Conservation (phyloP, 2,113 vertebrate species). For the Nycticorax nycticorax region DNA sequence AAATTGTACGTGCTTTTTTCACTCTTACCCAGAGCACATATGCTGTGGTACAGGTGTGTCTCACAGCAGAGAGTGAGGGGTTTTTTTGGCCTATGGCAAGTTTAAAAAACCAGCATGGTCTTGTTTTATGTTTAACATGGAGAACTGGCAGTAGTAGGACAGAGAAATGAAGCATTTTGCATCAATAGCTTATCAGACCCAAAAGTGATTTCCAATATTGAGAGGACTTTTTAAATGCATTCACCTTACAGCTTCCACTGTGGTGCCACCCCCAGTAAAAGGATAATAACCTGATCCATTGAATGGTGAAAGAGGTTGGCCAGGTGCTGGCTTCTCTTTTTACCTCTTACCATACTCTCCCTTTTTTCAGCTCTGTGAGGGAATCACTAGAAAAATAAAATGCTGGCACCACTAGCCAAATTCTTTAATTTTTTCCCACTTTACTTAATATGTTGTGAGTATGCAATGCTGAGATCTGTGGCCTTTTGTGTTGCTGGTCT, state of each 20-base stretch:
- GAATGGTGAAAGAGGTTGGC: neutral
- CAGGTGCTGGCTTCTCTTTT: neutral
- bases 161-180: neutral
- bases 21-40: neutral
- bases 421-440: neutral
- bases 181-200: neutral
- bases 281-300: neutral
- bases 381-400: neutral
- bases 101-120: neutral
- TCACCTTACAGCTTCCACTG: neutral
- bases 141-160: neutral
- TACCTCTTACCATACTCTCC: neutral
- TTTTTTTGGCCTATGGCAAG: neutral
- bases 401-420: neutral
- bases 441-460: neutral
- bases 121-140: neutral
- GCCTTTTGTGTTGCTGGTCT: constrained; percentile 23
- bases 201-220: neutral
- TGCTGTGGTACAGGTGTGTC: neutral
- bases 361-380: neutral
- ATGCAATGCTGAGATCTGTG: neutral
- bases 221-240: neutral
- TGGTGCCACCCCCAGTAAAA: neutral
- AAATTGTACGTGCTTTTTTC: neutral
- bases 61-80: neutral